Percentiles rank a stretch among this genome's conserved stretches.
These are phyloP conservation scores for Heliothis subflexa DNA, from an alignment of 1,140 invertebrate species.

Conservation along the genomic window DNA sequence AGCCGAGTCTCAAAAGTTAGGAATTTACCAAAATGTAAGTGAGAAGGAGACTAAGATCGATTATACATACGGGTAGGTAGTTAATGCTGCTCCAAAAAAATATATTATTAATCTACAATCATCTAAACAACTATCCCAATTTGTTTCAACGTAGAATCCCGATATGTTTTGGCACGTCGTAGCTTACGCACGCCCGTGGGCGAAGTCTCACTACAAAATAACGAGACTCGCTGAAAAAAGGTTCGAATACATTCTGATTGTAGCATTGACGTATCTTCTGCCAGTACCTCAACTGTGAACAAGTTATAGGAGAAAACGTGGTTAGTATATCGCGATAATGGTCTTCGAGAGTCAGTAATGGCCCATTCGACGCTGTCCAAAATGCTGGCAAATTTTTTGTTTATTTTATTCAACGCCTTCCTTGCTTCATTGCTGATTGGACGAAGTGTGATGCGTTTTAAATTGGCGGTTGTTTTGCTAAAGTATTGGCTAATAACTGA, in stretches of 20 bases:
- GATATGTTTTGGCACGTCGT: constrained; percentile 27
- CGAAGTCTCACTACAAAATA: constrained; percentile 12
- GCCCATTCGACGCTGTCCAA: neutral
- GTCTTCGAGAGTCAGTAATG: constrained; percentile 15
- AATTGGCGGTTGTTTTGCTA: constrained; percentile 11
- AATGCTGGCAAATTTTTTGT: constrained; percentile 17
- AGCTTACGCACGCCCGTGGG: neutral
- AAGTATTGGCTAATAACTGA: neutral
- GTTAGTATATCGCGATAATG: neutral
- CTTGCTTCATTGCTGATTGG: constrained; percentile 15
- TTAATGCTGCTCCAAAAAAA: too few species aligned
- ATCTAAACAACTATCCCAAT: neutral
- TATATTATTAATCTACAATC: too few species aligned
- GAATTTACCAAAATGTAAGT: too few species aligned
- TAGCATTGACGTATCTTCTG: constrained; percentile 10
- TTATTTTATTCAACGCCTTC: constrained; percentile 9
- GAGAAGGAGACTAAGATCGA: too few species aligned
- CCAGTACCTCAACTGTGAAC: constrained; percentile 1
- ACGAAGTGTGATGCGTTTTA: constrained; percentile 23
- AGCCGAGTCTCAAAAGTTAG: too few species aligned
- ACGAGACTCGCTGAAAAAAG: neutral
- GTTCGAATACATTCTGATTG: neutral
- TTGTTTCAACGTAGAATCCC: constrained; percentile 16
- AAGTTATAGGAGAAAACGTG: constrained; percentile 22
- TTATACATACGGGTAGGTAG: too few species aligned